Evolutionary conservation across 2,113 vertebrate species (phyloP), one percentile per base, ranked within the genome.

Genomic region (Callorhinus ursinus): DNA sequence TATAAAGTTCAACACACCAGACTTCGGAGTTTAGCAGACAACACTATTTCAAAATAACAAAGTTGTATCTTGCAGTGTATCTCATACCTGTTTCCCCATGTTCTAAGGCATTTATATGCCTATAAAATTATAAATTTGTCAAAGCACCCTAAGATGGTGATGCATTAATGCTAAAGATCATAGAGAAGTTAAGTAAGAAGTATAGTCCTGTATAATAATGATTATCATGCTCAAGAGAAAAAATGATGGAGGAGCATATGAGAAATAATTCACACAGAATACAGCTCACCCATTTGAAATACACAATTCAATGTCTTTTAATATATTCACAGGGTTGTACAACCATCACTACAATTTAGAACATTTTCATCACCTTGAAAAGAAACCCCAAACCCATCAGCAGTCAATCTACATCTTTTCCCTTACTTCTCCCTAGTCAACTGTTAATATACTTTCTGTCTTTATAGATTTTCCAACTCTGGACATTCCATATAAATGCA

Each of bases 1-100:
- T 71, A 69, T 74, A 61, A 28, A 71, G 76, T 90, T 94, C 69
- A 95, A 57, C 6, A 49, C 55, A 94, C 26, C 90, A 80, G 88
- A 71, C 10, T 91, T 82, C n/a, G 33, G 33, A 72, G 61, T 69
- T 94, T 65, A 95, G 14, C 19, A 95, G 28, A 65, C 4, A 59
- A 18, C 18, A 51, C 15, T 59, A 93, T 86, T 89, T 95, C 65
- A 86, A 77, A 63, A 77, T 79, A 89, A 86, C 18, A 71, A 80
- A 26, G 7, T 59, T 87, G 10, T 49, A 55, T 82, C 81, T 42
- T 51, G 61, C 10, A 82, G 36, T 42, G 51, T 63, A 83, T 63
- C 12, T 85, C 31, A 83, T 85, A 65, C 1, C 0, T 46, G 55
- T 85, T 80, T 71, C 67, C 59, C 10, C 24, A 55, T 72, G 79